A percentile compares a stretch with the other conserved stretches of the same genome.
phyloP scores from a whole-genome alignment of 2,797 vertebrate genomes.

The Chiroxiphia lanceolata region DNA sequence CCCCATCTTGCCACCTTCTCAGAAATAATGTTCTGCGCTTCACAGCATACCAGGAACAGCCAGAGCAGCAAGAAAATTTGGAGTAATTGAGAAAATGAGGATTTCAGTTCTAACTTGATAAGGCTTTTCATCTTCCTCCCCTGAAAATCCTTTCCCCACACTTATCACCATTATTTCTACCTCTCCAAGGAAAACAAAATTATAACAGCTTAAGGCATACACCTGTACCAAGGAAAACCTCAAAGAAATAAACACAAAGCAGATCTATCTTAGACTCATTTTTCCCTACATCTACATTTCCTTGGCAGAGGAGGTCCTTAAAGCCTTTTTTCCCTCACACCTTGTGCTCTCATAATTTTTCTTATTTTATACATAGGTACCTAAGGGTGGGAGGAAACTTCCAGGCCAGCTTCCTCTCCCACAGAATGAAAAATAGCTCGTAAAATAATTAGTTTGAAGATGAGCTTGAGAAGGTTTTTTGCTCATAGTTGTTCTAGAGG shows the following conservation, averaged over 20 bases:
- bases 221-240: not conserved
- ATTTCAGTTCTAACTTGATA: not conserved
- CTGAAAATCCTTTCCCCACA: not conserved
- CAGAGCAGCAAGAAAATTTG: not conserved
- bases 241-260: not conserved
- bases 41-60: not conserved
- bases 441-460: not conserved
- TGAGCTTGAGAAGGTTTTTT: not conserved
- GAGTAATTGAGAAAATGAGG: not conserved
- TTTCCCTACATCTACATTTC: not conserved
- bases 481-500: not conserved
- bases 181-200: not conserved
- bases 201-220: not conserved
- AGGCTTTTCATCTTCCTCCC: not conserved
- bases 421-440: not conserved
- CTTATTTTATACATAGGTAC: not conserved
- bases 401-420: not conserved
- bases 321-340: accelerated
- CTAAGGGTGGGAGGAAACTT: not conserved
- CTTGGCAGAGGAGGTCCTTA: not conserved
- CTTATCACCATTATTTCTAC: not conserved
- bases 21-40: not conserved
- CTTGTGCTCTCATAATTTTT: not conserved
- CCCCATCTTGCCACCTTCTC: not conserved
- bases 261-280: not conserved